Conservation (phyloP, 2,888 invertebrate genomes). For the Platycheirus rosarum region DNA sequence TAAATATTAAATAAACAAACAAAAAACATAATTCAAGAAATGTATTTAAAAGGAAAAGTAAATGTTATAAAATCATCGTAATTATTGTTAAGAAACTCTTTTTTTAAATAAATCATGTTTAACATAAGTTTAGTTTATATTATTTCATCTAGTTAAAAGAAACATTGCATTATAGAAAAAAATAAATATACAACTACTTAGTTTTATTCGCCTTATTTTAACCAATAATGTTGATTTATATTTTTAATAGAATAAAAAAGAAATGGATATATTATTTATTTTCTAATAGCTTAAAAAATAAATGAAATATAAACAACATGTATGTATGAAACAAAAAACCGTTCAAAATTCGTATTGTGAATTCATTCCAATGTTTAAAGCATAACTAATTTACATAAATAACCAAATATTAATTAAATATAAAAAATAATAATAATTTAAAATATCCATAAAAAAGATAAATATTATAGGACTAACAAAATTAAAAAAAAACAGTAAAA, state of each 20-base stretch:
- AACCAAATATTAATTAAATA: slow-evolving; percentile 35
- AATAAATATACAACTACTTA: slow-evolving; percentile 18
- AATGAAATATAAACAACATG: slow-evolving; percentile 25
- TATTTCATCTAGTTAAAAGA: slow-evolving; percentile 35
- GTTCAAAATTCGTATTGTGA: slow-evolving; percentile 62
- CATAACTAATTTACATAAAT: slow-evolving; percentile 29
- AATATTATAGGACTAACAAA: slow-evolving; percentile 18
- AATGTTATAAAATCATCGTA: slow-evolving; percentile 22
- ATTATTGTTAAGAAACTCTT: slow-evolving; percentile 32
- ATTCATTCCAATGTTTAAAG: slow-evolving; percentile 67
- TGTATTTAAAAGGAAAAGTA: not conserved
- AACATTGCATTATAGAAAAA: slow-evolving; percentile 30
- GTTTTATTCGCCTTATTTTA: slow-evolving; percentile 35
- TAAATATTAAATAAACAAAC: slow-evolving; percentile 2
- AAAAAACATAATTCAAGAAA: slow-evolving; percentile 19
- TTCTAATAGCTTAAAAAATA: slow-evolving; percentile 42
- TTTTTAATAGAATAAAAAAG: slow-evolving; percentile 36
- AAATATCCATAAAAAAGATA: slow-evolving; percentile 33
- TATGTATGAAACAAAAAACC: slow-evolving; percentile 21
- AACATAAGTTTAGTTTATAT: slow-evolving; percentile 19
- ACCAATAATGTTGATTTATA: slow-evolving; percentile 53
- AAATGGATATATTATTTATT: slow-evolving; percentile 41
- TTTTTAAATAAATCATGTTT: slow-evolving; percentile 9
- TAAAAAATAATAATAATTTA: slow-evolving; percentile 11
- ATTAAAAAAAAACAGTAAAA: slow-evolving; percentile 31